Evolutionary conservation across 2,797 vertebrate species (phyloP).

Genomic region (Pampus argenteus): DNA sequence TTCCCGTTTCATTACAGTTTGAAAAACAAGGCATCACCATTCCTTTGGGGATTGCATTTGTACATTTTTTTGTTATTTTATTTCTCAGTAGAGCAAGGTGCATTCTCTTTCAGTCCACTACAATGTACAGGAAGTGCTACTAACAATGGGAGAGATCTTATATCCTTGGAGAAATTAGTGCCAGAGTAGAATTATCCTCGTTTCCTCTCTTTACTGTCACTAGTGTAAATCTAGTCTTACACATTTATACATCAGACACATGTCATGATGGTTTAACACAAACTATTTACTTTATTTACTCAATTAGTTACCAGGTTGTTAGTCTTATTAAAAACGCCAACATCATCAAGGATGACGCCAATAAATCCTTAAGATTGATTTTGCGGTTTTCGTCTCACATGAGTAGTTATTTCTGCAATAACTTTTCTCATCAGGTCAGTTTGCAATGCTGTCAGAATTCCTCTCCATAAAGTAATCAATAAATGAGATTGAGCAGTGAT

Average conservation of each 20-base stretch:
- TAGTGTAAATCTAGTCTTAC: not conserved
- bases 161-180: conserved; percentile 15
- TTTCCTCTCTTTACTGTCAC: not conserved
- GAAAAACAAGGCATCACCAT: conserved; percentile 30
- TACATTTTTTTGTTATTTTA: conserved; percentile 17
- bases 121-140: conserved; percentile 13
- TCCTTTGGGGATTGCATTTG: conserved; percentile 41
- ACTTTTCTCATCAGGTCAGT: conserved; percentile 18
- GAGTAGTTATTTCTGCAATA: conserved; percentile 3
- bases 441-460: conserved; percentile 39
- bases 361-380: not conserved
- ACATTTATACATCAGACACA: not conserved
- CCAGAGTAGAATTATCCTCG: conserved; percentile 4
- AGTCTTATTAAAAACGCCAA: not conserved
- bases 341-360: not conserved
- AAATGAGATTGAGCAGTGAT: conserved; percentile 53
- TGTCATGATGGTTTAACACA: not conserved
- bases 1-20: conserved; percentile 19
- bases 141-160: conserved; percentile 4
- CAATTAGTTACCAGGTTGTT: not conserved
- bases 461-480: conserved; percentile 55
- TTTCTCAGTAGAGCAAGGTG: conserved; percentile 26
- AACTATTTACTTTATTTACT: not conserved
- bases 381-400: not conserved
- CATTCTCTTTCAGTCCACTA: conserved; percentile 4